Conservation (phyloP, 2,888 invertebrate species). For the Cyaniris semiargus region DNA sequence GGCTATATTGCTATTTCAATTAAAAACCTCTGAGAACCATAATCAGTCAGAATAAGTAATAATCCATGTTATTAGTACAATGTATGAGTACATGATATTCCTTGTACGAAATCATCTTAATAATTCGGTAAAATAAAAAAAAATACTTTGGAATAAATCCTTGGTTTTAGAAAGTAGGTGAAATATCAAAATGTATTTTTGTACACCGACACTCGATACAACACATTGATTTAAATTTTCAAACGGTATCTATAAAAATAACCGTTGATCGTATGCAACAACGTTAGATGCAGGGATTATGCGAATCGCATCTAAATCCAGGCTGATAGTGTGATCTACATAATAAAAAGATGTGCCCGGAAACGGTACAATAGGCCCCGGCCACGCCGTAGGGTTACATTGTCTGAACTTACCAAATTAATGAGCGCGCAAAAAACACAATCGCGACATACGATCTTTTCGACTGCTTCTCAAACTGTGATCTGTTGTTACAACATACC, state of each 20-base stretch:
- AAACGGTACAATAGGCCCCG: slow-evolving; percentile 63
- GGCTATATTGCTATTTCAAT: background rate
- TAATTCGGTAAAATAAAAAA: too few relatives aligned
- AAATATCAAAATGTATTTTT: background rate
- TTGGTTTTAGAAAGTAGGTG: too few relatives aligned
- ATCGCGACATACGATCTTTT: slow-evolving; percentile 72
- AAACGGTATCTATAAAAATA: background rate
- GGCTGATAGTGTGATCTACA: slow-evolving; percentile 73
- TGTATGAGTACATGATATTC: too few relatives aligned
- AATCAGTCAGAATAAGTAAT: background rate
- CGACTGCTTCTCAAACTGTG: slow-evolving; percentile 56
- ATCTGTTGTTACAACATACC: slow-evolving; percentile 1
- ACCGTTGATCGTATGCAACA: slow-evolving; percentile 30
- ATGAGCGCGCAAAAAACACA: slow-evolving; percentile 75
- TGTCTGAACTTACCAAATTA: slow-evolving; percentile 76
- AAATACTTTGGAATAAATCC: too few relatives aligned
- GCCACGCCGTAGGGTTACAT: slow-evolving; percentile 70
- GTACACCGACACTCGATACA: too few relatives aligned
- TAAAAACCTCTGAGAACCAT: background rate
- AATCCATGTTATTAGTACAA: too few relatives aligned
- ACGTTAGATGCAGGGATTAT: slow-evolving; percentile 46
- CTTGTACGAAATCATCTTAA: too few relatives aligned
- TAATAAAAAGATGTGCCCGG: slow-evolving; percentile 75
- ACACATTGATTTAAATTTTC: background rate
- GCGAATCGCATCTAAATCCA: slow-evolving; percentile 60